Evolutionary conservation across 2,888 invertebrate genomes (phyloP), one percentile per base, ranked within the genome.

Genomic region (Diloba caeruleocephala): DNA sequence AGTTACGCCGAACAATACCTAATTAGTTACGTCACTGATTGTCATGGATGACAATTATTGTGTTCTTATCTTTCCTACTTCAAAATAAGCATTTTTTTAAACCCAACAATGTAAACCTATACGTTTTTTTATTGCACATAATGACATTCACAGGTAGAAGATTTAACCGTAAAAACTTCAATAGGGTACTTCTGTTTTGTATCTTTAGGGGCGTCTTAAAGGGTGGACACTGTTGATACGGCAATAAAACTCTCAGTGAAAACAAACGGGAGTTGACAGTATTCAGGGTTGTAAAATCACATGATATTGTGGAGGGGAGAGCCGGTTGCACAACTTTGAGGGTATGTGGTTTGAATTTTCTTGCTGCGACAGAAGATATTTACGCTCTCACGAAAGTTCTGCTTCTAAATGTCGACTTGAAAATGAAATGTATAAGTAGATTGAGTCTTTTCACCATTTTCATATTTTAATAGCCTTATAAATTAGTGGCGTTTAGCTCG

Each of bases 61-160:
- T 48, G 38, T 8, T 34, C 8, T 54, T 17, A 3, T 13, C 17
- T 28, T 10, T 52, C 5, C 21, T 21, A 5, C n/a, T 48, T 32
- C n/a, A 32, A 55, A 41, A 32, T 26, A 17, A 29, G 10, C n/a
- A n/a, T 15, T 9, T 19, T 25, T 61, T 59, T 41, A 15, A 50
- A n/a, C 25, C 29, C 26, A n/a, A 36, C 23, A 52, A 41, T 31
- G 12, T 6, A 38, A 34, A 39, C 29, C 43, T 19, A 53, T 29
- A 15, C 9, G 43, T 44, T 53, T 62, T 15, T 41, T 61, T 62
- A 57, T 36, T 9, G 8, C 29, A 5, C 5, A 45, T 48, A 56
- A 67, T 56, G 44, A 33, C 15, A 31, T 42, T 50, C 52, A 49
- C 67, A 67, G 67, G 64, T 67, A 65, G 31, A 31, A 51, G 43